Conservation (phyloP, 23 tunicate genomes). For the Trididemnum clinides region DNA sequence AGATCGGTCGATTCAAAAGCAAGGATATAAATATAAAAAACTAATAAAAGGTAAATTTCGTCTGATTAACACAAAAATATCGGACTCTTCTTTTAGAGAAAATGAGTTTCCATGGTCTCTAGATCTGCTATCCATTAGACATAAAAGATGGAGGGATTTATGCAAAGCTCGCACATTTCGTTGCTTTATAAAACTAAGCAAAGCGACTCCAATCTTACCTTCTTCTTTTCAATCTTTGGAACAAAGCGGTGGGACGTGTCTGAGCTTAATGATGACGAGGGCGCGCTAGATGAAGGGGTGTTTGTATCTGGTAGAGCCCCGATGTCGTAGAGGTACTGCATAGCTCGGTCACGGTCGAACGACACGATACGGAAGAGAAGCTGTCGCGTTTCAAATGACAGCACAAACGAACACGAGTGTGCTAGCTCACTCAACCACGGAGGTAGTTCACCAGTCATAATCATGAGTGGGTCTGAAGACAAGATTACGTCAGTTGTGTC, state of each 20-base stretch:
- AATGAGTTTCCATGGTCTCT: too few species aligned
- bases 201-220: too few species aligned
- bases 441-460: constrained; percentile 92
- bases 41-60: too few species aligned
- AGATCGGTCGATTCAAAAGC: too few species aligned
- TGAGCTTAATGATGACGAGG: constrained; percentile 40
- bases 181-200: too few species aligned
- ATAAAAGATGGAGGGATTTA: too few species aligned
- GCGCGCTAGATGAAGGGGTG: constrained; percentile 20
- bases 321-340: constrained; percentile 85
- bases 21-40: too few species aligned
- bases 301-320: constrained; percentile 62
- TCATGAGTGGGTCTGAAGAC: constrained; percentile 85
- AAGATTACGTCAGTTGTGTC: neutral
- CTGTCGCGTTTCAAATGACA: constrained; percentile 91
- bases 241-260: constrained; percentile 64
- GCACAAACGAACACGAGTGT: constrained; percentile 68
- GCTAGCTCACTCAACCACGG: constrained; percentile 88
- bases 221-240: constrained; percentile 91
- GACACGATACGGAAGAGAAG: constrained; percentile 85
- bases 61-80: too few species aligned
- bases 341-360: constrained; percentile 97
- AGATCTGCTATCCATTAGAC: too few species aligned
- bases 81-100: too few species aligned
- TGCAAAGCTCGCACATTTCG: too few species aligned